Evolutionary conservation across 2,888 invertebrate genomes (phyloP).

Genomic region (Taphrorychus bicolor): DNA sequence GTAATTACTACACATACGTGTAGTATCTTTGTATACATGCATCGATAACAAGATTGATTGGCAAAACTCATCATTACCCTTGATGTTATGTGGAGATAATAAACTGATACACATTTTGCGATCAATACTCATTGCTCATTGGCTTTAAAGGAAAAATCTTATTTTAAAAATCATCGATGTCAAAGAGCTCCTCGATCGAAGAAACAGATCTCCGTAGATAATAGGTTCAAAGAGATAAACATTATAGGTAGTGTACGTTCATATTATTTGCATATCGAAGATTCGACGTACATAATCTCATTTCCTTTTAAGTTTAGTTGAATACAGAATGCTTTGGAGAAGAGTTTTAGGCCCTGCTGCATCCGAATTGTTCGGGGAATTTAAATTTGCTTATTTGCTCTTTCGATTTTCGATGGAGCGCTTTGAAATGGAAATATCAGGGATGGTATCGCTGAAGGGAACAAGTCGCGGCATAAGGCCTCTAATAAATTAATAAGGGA

Average conservation of each 20-base stretch:
- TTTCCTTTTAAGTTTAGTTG: slow-evolving; percentile 24
- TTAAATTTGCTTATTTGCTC: slow-evolving; percentile 6
- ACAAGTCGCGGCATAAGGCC: not conserved
- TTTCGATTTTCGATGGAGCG: not conserved
- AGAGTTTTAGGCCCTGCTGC: slow-evolving; percentile 12
- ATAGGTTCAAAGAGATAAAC: slow-evolving; percentile 18
- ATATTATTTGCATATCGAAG: slow-evolving; percentile 36
- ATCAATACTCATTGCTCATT: no score
- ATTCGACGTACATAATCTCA: slow-evolving; percentile 27
- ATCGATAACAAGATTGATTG: slow-evolving; percentile 8
- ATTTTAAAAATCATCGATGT: slow-evolving; percentile 8
- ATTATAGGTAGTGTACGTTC: slow-evolving; percentile 25
- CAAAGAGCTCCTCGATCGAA: slow-evolving; percentile 13
- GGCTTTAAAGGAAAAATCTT: not conserved
- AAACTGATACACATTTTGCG: no score
- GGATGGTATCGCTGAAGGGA: not conserved
- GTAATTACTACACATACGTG: slow-evolving; percentile 1
- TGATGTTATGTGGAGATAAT: not conserved
- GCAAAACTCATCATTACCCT: slow-evolving; percentile 2
- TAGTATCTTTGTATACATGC: slow-evolving; percentile 8
- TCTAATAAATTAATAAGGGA: not conserved
- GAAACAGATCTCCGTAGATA: slow-evolving; percentile 17
- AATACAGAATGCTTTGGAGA: slow-evolving; percentile 13
- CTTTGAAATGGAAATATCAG: slow-evolving; percentile 1
- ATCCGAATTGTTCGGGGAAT: slow-evolving; percentile 1